Conservation (phyloP, 2,113 vertebrate genomes). For the Elachura formosa region DNA sequence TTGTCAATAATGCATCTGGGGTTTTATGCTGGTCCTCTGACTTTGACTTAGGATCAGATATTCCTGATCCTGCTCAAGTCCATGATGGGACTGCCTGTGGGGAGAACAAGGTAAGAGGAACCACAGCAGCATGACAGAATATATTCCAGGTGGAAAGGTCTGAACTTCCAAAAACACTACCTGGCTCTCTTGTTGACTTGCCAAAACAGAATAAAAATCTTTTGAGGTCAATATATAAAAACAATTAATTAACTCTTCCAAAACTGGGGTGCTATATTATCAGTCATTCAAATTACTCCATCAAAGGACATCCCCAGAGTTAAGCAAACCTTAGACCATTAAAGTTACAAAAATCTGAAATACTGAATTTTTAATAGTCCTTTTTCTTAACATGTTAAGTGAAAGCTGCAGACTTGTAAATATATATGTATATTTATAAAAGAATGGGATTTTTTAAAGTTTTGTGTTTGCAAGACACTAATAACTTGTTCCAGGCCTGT, state of each 20-base stretch:
- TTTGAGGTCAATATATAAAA: not conserved
- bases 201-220: not conserved
- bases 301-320: not conserved
- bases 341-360: not conserved
- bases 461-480: not conserved
- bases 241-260: not conserved
- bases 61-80: slow-evolving; percentile 84
- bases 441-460: not conserved
- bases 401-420: not conserved
- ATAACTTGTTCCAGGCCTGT: slow-evolving; percentile 72
- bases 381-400: not conserved
- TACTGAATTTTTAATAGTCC: not conserved
- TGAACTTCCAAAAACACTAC: not conserved
- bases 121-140: not conserved
- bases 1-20: not conserved
- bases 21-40: slow-evolving; percentile 74
- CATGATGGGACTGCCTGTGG: slow-evolving; percentile 78
- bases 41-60: slow-evolving; percentile 80
- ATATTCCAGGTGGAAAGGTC: not conserved
- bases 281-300: not conserved
- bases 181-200: not conserved
- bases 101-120: slow-evolving; percentile 72
- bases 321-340: not conserved
- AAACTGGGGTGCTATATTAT: not conserved
- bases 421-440: not conserved